Evolutionary conservation across 2,888 invertebrate genomes (phyloP).

Genomic region (Papilio demoleus): DNA sequence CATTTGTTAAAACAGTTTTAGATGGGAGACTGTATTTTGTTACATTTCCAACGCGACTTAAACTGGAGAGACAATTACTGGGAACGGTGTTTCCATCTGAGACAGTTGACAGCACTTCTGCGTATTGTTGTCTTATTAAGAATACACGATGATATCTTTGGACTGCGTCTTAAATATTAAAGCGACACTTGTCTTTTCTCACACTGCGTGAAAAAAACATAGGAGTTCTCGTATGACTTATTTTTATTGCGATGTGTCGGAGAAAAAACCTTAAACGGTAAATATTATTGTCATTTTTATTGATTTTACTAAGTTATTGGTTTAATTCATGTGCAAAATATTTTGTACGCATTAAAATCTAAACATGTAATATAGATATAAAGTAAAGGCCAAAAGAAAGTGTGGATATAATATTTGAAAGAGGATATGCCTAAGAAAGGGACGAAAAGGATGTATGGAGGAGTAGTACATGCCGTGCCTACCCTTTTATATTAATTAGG

Average conservation of each 20-base stretch:
- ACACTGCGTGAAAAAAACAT: background rate
- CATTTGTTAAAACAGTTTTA: background rate
- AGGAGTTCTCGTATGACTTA: background rate
- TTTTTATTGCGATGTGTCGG: no score
- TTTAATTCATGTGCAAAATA: no score
- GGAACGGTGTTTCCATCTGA: constrained; percentile 22
- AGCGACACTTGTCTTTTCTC: background rate
- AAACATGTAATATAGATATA: no score
- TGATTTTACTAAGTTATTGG: no score
- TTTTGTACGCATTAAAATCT: no score
- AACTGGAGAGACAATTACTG: constrained; percentile 12
- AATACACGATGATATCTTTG: constrained; percentile 3
- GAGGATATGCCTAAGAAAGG: no score
- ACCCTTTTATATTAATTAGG: no score
- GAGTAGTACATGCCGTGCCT: no score
- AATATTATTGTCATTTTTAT: background rate
- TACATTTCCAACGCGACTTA: constrained; percentile 24
- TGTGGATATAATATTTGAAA: no score
- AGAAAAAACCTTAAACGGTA: background rate
- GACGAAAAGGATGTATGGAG: no score
- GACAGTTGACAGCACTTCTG: constrained; percentile 16
- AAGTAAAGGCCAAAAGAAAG: no score
- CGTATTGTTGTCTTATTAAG: constrained; percentile 14
- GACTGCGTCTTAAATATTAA: background rate
- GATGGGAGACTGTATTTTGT: background rate